Percentiles rank a stretch among this genome's conserved stretches.
These are phyloP conservation scores for Cichladusa arquata DNA, from an alignment of 2,113 vertebrate species.

Conservation along the genomic window DNA sequence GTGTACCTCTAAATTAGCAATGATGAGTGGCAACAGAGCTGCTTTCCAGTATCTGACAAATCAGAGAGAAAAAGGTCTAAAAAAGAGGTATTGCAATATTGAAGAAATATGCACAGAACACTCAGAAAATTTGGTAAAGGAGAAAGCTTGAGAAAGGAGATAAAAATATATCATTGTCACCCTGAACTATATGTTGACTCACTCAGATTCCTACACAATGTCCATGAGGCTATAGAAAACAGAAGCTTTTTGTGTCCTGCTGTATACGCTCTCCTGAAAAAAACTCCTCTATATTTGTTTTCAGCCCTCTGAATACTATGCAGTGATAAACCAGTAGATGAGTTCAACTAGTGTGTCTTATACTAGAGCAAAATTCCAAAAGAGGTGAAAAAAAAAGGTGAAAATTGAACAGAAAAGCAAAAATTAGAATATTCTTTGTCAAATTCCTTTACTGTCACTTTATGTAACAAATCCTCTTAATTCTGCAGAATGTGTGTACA, in stretches of 20 bases:
- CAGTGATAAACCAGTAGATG: not conserved
- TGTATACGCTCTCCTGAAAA: not conserved
- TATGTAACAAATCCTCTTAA: not conserved
- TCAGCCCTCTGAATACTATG: not conserved
- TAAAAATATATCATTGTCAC: not conserved
- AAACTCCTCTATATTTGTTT: not conserved
- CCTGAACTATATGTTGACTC: not conserved
- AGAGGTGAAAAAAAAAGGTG: not conserved
- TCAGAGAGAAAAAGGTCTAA: not conserved
- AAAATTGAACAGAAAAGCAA: not conserved
- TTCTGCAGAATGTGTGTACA: not conserved
- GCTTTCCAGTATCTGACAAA: not conserved
- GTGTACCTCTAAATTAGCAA: not conserved
- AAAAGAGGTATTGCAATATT: not conserved
- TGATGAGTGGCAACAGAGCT: not conserved
- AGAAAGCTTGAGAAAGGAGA: not conserved
- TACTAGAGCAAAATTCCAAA: not conserved
- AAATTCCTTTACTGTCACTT: not conserved
- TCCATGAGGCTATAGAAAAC: not conserved
- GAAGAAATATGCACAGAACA: not conserved
- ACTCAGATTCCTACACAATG: not conserved
- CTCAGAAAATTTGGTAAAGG: not conserved
- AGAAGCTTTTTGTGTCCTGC: not conserved
- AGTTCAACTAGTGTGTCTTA: not conserved
- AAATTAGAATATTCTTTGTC: not conserved